phyloP scores from a whole-genome alignment of 2,888 invertebrate genomes.

The Acanthosoma haemorrhoidale region DNA sequence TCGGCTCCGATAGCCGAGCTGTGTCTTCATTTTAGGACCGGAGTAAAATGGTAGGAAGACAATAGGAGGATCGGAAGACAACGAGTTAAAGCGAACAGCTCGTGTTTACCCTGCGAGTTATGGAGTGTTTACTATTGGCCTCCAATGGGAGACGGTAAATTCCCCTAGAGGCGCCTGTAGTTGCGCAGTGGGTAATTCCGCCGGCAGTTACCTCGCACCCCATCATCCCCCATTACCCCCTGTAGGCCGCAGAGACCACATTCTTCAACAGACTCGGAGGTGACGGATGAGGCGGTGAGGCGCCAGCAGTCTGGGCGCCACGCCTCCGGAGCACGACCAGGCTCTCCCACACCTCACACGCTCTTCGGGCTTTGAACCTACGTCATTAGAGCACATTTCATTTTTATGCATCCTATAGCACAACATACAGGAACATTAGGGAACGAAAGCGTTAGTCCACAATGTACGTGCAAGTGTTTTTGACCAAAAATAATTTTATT shows the following conservation, averaged over 20 bases:
- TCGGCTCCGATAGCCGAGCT: no score
- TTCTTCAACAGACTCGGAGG: background rate
- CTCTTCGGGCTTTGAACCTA: no score
- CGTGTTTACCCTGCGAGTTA: background rate
- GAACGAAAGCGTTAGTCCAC: no score
- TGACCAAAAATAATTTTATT: no score
- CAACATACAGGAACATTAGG: no score
- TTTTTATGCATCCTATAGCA: no score
- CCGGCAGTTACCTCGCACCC: background rate
- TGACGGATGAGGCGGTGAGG: background rate
- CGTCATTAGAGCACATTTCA: no score
- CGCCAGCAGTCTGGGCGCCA: constrained; percentile 7
- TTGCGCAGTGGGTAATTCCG: background rate
- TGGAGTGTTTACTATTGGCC: background rate
- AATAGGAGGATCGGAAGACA: no score
- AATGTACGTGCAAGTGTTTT: no score
- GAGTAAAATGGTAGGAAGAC: no score
- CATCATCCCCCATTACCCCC: background rate
- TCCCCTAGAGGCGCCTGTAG: background rate
- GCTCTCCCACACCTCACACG: background rate
- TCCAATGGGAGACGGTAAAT: background rate
- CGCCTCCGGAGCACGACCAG: background rate
- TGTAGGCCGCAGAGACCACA: background rate
- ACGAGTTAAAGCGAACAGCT: no score
- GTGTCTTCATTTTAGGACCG: no score